Conservation (phyloP, 1,140 invertebrate genomes). For the Mylabris phalerata region DNA sequence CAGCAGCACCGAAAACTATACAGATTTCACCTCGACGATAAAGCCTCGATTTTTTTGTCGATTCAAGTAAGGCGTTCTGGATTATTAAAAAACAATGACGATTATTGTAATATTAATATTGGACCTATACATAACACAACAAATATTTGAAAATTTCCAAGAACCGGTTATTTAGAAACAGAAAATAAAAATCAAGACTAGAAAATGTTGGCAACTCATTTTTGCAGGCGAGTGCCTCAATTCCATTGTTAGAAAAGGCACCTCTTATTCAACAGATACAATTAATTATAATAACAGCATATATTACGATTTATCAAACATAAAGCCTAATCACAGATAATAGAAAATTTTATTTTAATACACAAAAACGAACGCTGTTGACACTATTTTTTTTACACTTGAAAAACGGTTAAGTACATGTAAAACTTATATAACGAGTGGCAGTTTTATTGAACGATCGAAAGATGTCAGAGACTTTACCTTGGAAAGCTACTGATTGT, state of each 20-base stretch:
- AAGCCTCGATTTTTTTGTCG: not conserved
- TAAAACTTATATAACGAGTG: conserved; percentile 10
- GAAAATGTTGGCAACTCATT: conserved; percentile 13
- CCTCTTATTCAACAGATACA: conserved; percentile 12
- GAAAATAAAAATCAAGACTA: conserved; percentile 17
- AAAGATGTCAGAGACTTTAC: not conserved
- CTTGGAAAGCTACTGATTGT: conserved; percentile 9
- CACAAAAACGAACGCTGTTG: not conserved
- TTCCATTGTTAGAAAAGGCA: conserved; percentile 13
- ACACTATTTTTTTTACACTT: no score
- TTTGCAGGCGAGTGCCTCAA: conserved; percentile 4
- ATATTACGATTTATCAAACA: conserved; percentile 12
- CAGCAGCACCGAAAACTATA: conserved; percentile 9
- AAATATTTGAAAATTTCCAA: no score
- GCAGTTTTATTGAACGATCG: conserved; percentile 7
- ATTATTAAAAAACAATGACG: not conserved
- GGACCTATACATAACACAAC: no score
- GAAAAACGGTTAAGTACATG: conserved; percentile 9
- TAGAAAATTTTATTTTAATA: conserved; percentile 9
- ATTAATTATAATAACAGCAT: conserved; percentile 14
- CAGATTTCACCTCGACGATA: conserved; percentile 5
- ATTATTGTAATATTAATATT: no score
- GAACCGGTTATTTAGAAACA: not conserved
- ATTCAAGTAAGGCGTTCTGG: conserved; percentile 6
- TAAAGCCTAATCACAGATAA: conserved; percentile 15